Base-by-base conservation (phyloP, 2,113 vertebrate species). In the Haliaeetus leucogaster region DNA sequence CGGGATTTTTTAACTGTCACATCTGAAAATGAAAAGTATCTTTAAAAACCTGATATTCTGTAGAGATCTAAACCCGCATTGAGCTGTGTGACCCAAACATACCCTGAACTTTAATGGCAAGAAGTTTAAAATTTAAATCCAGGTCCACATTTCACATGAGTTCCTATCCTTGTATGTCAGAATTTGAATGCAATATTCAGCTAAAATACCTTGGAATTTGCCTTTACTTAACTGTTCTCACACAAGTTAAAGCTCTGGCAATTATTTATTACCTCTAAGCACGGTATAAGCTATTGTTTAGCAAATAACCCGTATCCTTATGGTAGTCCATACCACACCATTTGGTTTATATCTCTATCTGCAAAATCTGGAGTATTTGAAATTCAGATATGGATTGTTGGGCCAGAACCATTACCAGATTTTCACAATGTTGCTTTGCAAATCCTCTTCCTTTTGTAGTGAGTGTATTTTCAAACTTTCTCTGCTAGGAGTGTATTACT, bases 1-100 rank as follows among this genome's bases (percentile, higher is more conserved):
- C 93, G 61, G 67, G 77, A 92, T 95, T 95, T 96, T 96, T 96
- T 83, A 93, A 90, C 92, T 92, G 89, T 95, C 95, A 96, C 93
- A 94, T 93, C 78, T 95, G 93, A 97, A 95, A 94, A 95, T 88
- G 72, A 92, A 97, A 97, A 92, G 53, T 92, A 62, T 96, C 84
- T 96, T 96, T 91, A 96, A 97, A 97, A 90, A 92, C 79, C 45
- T 5, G 94, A 96, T 97, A 96, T 91, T 93, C 97, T 95, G 79
- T 90, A 80, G 96, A 95, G 89, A 94, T 94, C 92, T 95, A 90
- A 95, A 94, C 87, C 78, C 17, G 1, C 45, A 17, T 38, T 88
- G 91, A 95, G 94, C 71, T 73, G 66, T 53, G 38, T 94, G 93
- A 97, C 94, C 94, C 84, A 94, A 94, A 73, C 71, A 36, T 88